Conservation (phyloP, 2,797 vertebrate species). For the Smutsia gigantea region DNA sequence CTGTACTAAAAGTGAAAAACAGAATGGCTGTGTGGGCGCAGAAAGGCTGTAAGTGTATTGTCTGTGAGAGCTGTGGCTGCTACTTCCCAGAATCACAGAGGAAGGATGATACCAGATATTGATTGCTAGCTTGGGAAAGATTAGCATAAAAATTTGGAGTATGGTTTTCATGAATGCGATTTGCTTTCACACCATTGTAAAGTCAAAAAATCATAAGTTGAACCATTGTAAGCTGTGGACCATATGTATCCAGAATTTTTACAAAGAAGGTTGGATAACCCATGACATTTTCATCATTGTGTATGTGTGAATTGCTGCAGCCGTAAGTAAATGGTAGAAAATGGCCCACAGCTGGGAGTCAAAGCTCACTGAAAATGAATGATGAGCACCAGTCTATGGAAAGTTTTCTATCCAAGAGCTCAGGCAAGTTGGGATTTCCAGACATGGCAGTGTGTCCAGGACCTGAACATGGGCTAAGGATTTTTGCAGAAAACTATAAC, state of each 20-base stretch:
- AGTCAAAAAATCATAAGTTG: not conserved
- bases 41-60: no score
- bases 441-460: not conserved
- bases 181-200: not conserved
- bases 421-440: not conserved
- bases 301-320: not conserved
- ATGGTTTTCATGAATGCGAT: not conserved
- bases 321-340: not conserved
- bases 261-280: not conserved
- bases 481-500: not conserved
- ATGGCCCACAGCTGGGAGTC: not conserved
- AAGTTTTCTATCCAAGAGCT: not conserved
- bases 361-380: not conserved
- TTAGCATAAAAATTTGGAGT: not conserved
- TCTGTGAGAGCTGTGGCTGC: no score
- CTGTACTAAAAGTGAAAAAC: not conserved
- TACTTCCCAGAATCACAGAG: not conserved
- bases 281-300: not conserved
- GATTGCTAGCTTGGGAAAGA: not conserved
- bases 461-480: not conserved
- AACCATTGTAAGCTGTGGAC: not conserved
- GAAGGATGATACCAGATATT: not conserved
- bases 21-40: not conserved
- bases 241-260: not conserved
- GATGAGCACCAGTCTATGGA: not conserved